phyloP scores from a whole-genome alignment of 1,140 invertebrate genomes.

The Chrysopa pallens region DNA sequence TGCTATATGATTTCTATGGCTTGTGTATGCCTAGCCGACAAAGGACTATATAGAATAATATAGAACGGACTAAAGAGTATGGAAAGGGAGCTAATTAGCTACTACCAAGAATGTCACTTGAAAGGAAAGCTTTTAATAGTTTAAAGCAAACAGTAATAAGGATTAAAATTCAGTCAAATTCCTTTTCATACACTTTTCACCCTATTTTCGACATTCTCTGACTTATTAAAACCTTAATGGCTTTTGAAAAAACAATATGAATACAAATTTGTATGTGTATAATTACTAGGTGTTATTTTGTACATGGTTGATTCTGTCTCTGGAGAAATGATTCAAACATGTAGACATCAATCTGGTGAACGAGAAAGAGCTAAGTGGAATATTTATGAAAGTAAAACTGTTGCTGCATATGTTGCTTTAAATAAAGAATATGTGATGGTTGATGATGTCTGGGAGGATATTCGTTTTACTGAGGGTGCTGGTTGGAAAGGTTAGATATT shows the following conservation, averaged over 20 bases:
- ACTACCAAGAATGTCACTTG: too few relatives aligned
- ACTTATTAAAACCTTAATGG: too few relatives aligned
- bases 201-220: too few relatives aligned
- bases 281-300: conserved; percentile 25
- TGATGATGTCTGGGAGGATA: conserved; percentile 27
- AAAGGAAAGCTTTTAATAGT: too few relatives aligned
- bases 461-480: conserved; percentile 27
- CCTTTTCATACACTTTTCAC: not conserved
- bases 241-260: not conserved
- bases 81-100: too few relatives aligned
- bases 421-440: conserved; percentile 29
- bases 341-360: conserved; percentile 19
- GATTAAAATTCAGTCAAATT: not conserved
- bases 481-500: conserved; percentile 22
- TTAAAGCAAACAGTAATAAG: too few relatives aligned
- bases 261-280: conserved; percentile 1
- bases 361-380: conserved; percentile 29
- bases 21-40: too few relatives aligned
- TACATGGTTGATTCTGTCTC: conserved; percentile 28
- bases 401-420: conserved; percentile 30
- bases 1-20: too few relatives aligned
- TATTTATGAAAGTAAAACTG: conserved; percentile 26
- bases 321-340: conserved; percentile 28
- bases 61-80: too few relatives aligned
- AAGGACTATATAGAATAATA: too few relatives aligned